These are phyloP conservation scores for Gallinago media DNA, from an alignment of 2,113 vertebrate genomes.

Conservation along the genomic window DNA sequence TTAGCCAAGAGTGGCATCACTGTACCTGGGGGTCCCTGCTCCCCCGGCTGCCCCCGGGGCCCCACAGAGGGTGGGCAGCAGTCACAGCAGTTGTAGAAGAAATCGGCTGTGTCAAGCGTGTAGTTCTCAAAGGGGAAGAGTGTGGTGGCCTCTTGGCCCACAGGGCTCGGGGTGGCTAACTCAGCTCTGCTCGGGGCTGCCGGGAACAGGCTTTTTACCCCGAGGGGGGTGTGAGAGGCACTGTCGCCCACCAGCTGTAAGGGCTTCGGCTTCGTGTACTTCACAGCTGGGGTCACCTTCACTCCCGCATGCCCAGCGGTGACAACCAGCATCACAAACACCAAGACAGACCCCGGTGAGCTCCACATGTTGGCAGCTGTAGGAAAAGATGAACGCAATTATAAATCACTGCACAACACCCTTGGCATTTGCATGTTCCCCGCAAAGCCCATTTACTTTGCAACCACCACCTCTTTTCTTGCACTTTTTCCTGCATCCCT, in stretches of 20 bases:
- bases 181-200: neutral
- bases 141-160: slow-evolving; percentile 58
- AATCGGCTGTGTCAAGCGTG: slow-evolving; percentile 86
- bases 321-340: slow-evolving; percentile 62
- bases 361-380: slow-evolving; percentile 83
- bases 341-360: slow-evolving; percentile 36
- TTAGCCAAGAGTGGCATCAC: neutral
- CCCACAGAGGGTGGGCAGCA: slow-evolving; percentile 86
- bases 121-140: slow-evolving; percentile 84
- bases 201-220: slow-evolving; percentile 45
- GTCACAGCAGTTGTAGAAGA: slow-evolving; percentile 94
- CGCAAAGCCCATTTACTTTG: neutral
- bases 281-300: slow-evolving; percentile 85
- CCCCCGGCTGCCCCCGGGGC: slow-evolving; percentile 83
- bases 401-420: neutral
- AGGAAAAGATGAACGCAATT: neutral
- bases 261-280: slow-evolving; percentile 85
- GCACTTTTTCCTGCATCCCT: neutral
- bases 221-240: slow-evolving; percentile 33
- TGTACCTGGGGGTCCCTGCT: slow-evolving; percentile 85
- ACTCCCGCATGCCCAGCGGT: slow-evolving; percentile 15
- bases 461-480: neutral
- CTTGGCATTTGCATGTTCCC: neutral
- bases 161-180: neutral
- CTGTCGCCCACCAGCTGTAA: slow-evolving; percentile 47